Evolutionary conservation across 2,113 vertebrate genomes (phyloP), one percentile per base, ranked within the genome.

Genomic region (Taurulus bubalis): DNA sequence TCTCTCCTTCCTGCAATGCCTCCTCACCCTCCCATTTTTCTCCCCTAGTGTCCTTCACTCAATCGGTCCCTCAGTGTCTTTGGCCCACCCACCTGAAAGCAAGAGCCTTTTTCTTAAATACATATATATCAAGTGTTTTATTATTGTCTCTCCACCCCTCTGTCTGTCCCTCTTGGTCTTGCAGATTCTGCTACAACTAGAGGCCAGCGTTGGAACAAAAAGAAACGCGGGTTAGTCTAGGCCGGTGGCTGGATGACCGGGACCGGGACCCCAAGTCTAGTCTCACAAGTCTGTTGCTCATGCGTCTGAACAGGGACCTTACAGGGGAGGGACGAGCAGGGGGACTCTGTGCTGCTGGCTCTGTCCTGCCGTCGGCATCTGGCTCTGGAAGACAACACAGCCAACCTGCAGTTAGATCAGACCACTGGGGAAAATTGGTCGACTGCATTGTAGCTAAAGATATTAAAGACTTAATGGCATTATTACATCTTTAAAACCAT

Each of bases 301-400:
- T 34, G 2, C 70, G 67, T 32, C 75, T 75, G n/a, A 77, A 66
- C 18, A 85, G 26, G 51, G 62, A 72, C n/a, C 80, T 75, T 47
- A 64, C 10, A 26, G 53, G 49, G 58, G 55, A 26, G 38, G 64
- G 83, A 1, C 12, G 12, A 22, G 71, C 36, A 28, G 26, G 8
- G 30, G 75, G 16, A 42, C 38, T 42, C 72, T 77, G 60, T 62
- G 69, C 80, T 82, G 68, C 55, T 36, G 56, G n/a, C 34, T 79
- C 53, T 82, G 68, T 65, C 64, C 73, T 73, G 71, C 51, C 10
- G 64, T 83, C 75, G 64, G 28, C 58, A 34, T 55, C 71, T 47
- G 84, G 38, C 68, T 56, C 80, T 86, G 74, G 63, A 85, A 83
- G 55, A 79, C 64, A 87, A 83, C 68, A 82, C 59, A 86, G 69